Conservation (phyloP, 2,113 vertebrate species). For the Paradoxurus hermaphroditus region DNA sequence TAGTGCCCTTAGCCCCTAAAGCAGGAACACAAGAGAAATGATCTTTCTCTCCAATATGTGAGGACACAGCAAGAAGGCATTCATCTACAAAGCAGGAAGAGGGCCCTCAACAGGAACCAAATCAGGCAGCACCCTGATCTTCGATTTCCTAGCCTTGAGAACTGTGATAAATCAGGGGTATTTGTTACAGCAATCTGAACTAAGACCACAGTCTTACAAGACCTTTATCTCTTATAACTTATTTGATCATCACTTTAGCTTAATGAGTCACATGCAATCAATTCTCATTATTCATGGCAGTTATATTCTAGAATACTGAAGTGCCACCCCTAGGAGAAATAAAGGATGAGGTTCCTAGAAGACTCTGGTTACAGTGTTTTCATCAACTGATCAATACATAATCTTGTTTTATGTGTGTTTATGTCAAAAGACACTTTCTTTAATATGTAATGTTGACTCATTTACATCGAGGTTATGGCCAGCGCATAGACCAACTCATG, state of each 20-base stretch:
- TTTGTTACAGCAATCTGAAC: not conserved
- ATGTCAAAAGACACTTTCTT: not conserved
- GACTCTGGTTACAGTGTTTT: not conserved
- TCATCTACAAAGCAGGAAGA: not conserved
- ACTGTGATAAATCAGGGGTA: not conserved
- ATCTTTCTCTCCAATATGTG: not conserved
- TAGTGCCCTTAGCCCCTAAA: not conserved
- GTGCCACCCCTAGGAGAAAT: not conserved
- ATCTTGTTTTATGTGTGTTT: not conserved
- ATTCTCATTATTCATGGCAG: not conserved
- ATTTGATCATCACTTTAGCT: not conserved
- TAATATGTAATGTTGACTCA: not conserved
- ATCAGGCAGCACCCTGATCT: not conserved
- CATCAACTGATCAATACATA: not conserved
- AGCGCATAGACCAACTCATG: not conserved
- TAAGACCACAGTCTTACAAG: not conserved
- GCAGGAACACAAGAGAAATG: not conserved
- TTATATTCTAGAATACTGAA: not conserved
- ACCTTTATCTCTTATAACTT: not conserved
- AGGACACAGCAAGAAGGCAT: not conserved
- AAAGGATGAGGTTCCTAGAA: not conserved
- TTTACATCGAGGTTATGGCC: not conserved
- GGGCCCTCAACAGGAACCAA: not conserved
- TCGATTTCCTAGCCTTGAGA: not conserved
- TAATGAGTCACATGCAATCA: not conserved